Base-by-base conservation (phyloP, 2,888 invertebrate genomes). In the Sisyra nigra region DNA sequence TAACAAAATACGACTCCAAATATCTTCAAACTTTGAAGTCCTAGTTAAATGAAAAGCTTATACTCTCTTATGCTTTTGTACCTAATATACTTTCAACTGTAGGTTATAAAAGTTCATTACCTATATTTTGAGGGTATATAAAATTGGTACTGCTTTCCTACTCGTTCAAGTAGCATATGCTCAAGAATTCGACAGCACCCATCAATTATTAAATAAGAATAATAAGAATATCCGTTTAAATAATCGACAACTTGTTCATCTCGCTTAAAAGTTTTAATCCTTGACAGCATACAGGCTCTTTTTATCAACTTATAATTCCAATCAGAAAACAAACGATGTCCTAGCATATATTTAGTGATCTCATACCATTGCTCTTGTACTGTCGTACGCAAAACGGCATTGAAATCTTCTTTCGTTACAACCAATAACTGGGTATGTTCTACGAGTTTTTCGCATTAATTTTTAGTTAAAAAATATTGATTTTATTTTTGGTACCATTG, bases 201-300 rank as follows among this genome's bases (percentile, higher is more conserved):
- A 5, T 24, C 24, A 3, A 24, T 3, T 24, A 24, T 24, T 24
- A 24, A 5, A 24, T 24, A 24, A 5, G 24, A 24, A 24, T 24
- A 24, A 24, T 24, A 24, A 3, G 24, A 7, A 3, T 68, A 56
- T 8, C 71, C 72, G 33, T 59, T 54, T 11, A 67, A 67, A 46
- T 71, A 71, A 0, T 72, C 71, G 9, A 71, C 55, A 3, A 73
- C 53, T 8, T 70, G 72, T 50, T 76, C 72, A 48, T 73, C 69
- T 0, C 60, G 48, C 14, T 61, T 59, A 52, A 65, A 78, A 2
- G 66, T 57, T 53, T 69, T 72, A 54, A 75, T 68, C 59, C 72
- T 74, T 3, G 77, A 72, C 19, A 76, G 62, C 49, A 78, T 74
- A 51, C 77, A 78, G 52, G 76, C 76, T 57, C 79, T 78, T 37